Percentiles rank a stretch among this genome's conserved stretches.
phyloP scores from a whole-genome alignment of 2,888 invertebrate species.

The Ophraella communa region DNA sequence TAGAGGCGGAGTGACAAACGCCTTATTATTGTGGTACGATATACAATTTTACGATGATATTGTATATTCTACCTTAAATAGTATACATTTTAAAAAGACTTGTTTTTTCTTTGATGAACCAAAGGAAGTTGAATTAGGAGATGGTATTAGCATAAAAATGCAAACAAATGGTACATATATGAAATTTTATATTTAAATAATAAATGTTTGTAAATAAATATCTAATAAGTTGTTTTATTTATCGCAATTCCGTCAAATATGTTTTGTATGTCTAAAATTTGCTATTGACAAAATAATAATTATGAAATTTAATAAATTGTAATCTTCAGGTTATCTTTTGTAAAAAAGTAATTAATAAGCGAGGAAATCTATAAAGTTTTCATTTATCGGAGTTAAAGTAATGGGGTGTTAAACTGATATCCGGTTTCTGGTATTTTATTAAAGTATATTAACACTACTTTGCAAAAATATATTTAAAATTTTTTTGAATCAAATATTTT shows the following conservation, averaged over 20 bases:
- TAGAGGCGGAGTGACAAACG: conserved; percentile 60
- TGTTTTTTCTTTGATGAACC: conserved; percentile 61
- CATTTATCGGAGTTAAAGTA: too few relatives aligned
- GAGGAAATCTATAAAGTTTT: too few relatives aligned
- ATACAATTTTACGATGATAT: conserved; percentile 59
- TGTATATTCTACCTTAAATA: conserved; percentile 58
- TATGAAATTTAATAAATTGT: too few relatives aligned
- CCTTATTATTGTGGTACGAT: conserved; percentile 66
- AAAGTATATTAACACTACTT: too few relatives aligned
- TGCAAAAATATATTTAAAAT: too few relatives aligned
- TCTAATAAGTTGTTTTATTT: conserved; percentile 18
- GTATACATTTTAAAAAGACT: conserved; percentile 61
- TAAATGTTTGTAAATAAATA: conserved; percentile 28
- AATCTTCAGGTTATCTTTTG: too few relatives aligned
- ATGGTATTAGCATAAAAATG: conserved; percentile 49
- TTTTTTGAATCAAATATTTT: too few relatives aligned
- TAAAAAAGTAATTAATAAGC: too few relatives aligned
- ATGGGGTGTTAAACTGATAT: too few relatives aligned
- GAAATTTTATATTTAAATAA: conserved; percentile 34
- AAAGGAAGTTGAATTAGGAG: conserved; percentile 51
- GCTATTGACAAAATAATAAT: too few relatives aligned
- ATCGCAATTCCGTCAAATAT: background rate
- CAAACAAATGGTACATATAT: conserved; percentile 39
- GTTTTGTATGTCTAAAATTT: too few relatives aligned
- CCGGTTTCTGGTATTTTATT: too few relatives aligned